Conservation (phyloP, 2,888 invertebrate genomes). For the Cosmia trapezina region DNA sequence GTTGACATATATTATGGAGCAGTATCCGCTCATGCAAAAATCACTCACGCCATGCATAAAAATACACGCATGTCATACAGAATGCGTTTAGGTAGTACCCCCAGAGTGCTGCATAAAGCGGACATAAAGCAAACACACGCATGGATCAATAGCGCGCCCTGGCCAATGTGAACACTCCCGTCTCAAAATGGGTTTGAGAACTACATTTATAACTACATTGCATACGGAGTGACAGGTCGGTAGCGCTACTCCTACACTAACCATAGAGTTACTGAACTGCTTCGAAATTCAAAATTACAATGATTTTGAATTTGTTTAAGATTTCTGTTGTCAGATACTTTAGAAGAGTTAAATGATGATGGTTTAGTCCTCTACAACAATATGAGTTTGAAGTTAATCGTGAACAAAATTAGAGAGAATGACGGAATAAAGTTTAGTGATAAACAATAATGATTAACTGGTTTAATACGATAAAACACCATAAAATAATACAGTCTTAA, state of each 20-base stretch:
- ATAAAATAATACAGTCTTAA: not conserved
- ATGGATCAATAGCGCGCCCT: conserved; percentile 1
- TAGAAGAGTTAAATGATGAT: not conserved
- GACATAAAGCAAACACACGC: conserved; percentile 7
- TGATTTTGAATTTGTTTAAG: conserved; percentile 15
- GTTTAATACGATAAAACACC: not conserved
- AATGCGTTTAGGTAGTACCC: not conserved
- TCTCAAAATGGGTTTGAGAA: conserved; percentile 41
- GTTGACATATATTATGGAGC: not conserved
- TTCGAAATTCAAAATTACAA: conserved; percentile 48
- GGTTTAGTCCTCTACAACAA: not conserved
- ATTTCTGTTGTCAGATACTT: conserved; percentile 8
- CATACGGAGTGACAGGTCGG: conserved; percentile 51
- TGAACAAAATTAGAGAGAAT: not conserved
- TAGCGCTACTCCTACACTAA: conserved; percentile 55
- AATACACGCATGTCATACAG: not conserved
- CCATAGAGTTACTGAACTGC: conserved; percentile 42
- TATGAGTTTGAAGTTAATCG: too few relatives aligned
- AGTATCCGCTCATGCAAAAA: not conserved
- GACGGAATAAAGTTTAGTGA: not conserved
- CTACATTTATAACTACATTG: conserved; percentile 48
- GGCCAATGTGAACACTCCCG: conserved; percentile 9
- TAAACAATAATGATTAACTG: not conserved
- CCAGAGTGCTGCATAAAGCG: conserved; percentile 10
- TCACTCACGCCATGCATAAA: not conserved